Conservation (phyloP, 53 echinoderm and acorn worm genomes). For the Arbacia lixula region DNA sequence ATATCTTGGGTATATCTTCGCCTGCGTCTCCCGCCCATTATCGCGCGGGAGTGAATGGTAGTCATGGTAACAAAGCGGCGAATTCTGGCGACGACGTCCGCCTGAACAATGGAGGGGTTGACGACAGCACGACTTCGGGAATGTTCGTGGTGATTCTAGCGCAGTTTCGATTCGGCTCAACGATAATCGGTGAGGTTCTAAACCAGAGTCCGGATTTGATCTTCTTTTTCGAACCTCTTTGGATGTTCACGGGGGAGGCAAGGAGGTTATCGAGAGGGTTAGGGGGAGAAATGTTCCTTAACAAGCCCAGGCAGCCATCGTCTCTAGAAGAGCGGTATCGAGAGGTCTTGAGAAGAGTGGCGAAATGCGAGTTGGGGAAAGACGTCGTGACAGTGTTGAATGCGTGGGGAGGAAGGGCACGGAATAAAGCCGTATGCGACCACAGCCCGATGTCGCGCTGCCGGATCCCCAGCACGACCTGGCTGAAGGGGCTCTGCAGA, state of each 20-base stretch:
- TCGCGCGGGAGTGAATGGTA: too few species aligned
- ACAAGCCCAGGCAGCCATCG: neutral
- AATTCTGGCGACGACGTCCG: too few species aligned
- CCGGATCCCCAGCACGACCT: conserved; percentile 3
- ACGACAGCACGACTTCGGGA: too few species aligned
- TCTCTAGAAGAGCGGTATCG: neutral
- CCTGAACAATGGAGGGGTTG: too few species aligned
- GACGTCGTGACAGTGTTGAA: conserved; percentile 42
- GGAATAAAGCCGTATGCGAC: conserved; percentile 45
- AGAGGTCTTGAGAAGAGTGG: conserved; percentile 47
- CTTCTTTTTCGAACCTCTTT: conserved; percentile 75
- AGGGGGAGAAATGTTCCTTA: too few species aligned
- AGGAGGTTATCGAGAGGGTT: too few species aligned
- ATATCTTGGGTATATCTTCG: too few species aligned
- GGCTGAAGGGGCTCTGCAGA: conserved; percentile 29
- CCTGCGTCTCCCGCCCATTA: too few species aligned
- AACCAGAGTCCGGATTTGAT: conserved; percentile 72
- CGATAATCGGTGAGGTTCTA: conserved; percentile 74
- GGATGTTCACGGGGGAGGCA: conserved; percentile 25
- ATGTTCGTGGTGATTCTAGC: conserved; percentile 59
- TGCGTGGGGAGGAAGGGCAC: conserved; percentile 40
- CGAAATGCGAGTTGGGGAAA: conserved; percentile 39
- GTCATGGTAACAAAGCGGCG: too few species aligned
- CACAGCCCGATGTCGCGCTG: too few species aligned
- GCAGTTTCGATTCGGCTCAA: conserved; percentile 78